These are phyloP conservation scores for Zaprionus obscuricornis DNA, from an alignment of 2,888 invertebrate species.

Conservation along the genomic window DNA sequence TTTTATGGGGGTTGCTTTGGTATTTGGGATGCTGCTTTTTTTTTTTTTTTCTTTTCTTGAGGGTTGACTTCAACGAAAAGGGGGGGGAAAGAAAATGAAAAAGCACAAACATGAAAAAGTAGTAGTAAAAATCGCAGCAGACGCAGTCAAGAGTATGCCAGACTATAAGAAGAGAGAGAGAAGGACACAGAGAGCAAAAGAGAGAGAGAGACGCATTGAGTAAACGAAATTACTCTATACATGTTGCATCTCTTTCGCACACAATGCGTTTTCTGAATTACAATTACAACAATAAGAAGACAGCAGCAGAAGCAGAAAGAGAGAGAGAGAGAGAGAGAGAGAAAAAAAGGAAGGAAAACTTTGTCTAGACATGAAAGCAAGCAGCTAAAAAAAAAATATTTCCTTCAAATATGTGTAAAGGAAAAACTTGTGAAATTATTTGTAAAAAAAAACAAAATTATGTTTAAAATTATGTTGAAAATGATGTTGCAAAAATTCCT, in stretches of 20 bases:
- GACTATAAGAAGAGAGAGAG: slow-evolving; percentile 2
- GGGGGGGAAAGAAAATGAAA: slow-evolving; percentile 15
- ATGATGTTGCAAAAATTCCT: no score
- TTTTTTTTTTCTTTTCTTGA: slow-evolving; percentile 2
- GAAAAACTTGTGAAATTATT: slow-evolving; percentile 34
- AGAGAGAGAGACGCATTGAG: not conserved
- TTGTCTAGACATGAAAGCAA: slow-evolving; percentile 66
- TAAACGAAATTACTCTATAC: slow-evolving; percentile 17
- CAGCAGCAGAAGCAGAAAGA: slow-evolving; percentile 23
- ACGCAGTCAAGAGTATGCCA: slow-evolving; percentile 37
- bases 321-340: not conserved
- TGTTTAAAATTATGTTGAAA: no score
- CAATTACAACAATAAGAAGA: slow-evolving; percentile 36
- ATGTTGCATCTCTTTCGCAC: slow-evolving; percentile 26
- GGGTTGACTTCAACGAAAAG: slow-evolving; percentile 31
- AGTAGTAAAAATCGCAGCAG: slow-evolving; percentile 65
- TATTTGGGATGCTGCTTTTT: slow-evolving; percentile 46
- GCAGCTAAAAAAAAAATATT: slow-evolving; percentile 60
- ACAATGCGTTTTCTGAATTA: slow-evolving; percentile 19
- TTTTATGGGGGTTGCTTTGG: slow-evolving; percentile 66
- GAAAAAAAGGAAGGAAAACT: slow-evolving; percentile 24
- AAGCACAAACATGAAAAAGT: slow-evolving; percentile 44
- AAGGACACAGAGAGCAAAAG: not conserved
- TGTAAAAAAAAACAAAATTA: slow-evolving; percentile 7
- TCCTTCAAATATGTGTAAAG: slow-evolving; percentile 26